Evolutionary conservation across 2,113 vertebrate genomes (phyloP).

Genomic region (Saccopteryx leptura): DNA sequence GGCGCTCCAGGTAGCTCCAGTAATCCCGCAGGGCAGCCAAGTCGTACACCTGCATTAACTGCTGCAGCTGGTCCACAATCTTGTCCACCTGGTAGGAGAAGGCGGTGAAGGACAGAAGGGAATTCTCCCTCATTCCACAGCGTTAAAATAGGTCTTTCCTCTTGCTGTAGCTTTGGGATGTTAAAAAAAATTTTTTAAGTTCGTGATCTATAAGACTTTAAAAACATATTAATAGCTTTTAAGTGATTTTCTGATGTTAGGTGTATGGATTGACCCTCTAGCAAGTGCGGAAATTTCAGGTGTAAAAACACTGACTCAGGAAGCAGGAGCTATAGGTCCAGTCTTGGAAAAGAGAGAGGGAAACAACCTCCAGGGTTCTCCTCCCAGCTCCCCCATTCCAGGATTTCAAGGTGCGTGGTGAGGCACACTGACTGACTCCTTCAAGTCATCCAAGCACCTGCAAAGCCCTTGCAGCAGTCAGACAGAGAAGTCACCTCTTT

Average conservation of each 20-base stretch:
- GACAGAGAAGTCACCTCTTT: background rate
- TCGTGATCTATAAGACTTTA: background rate
- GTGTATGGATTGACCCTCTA: background rate
- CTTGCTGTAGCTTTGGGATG: background rate
- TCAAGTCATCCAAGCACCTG: background rate
- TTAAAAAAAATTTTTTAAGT: background rate
- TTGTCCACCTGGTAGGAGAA: conserved; percentile 94
- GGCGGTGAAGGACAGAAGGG: background rate
- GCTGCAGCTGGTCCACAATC: conserved; percentile 97
- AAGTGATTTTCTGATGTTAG: conserved; percentile 23
- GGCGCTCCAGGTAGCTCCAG: conserved; percentile 95
- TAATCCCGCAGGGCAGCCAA: conserved; percentile 95
- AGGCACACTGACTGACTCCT: background rate
- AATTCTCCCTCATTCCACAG: background rate
- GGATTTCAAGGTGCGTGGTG: background rate
- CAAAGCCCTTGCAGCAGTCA: background rate
- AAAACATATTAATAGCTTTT: background rate
- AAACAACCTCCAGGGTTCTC: background rate
- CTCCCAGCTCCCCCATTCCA: background rate
- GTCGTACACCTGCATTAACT: conserved; percentile 94
- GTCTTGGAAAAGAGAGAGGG: background rate
- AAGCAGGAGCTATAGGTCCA: background rate
- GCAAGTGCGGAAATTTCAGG: background rate
- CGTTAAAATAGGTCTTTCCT: background rate
- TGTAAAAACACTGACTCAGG: background rate